Percentiles rank a stretch among this genome's conserved stretches.
Evolutionary conservation across 2,113 vertebrate genomes (phyloP).

Genomic region (Poeciliopsis prolifica): DNA sequence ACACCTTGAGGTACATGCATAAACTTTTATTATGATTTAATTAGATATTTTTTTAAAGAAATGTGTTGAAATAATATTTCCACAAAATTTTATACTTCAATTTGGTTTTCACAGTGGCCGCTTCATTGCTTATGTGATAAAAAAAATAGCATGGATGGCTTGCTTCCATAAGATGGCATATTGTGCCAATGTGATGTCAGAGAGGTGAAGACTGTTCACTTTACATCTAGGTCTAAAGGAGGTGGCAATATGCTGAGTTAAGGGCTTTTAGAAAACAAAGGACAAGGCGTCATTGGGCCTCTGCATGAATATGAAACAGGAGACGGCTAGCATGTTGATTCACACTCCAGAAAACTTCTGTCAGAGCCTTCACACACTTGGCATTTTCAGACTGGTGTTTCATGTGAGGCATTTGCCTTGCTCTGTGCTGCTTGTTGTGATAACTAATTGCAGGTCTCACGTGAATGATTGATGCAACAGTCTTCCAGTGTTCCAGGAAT

Average conservation of each 20-base stretch:
- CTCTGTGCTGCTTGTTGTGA: slow-evolving; percentile 53
- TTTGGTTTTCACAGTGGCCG: not conserved
- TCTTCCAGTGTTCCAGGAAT: slow-evolving; percentile 46
- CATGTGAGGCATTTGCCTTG: slow-evolving; percentile 38
- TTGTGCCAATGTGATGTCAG: slow-evolving; percentile 56
- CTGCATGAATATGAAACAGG: slow-evolving; percentile 75
- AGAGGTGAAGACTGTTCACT: slow-evolving; percentile 68
- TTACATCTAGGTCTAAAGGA: slow-evolving; percentile 62
- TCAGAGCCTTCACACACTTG: slow-evolving; percentile 61
- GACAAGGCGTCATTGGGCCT: slow-evolving; percentile 72
- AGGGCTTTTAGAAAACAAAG: slow-evolving; percentile 68
- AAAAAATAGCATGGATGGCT: not conserved
- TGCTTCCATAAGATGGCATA: slow-evolving; percentile 53
- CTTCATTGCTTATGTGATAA: not conserved
- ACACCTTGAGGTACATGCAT: no score
- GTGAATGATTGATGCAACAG: slow-evolving; percentile 48
- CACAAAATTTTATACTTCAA: not conserved
- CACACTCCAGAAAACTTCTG: slow-evolving; percentile 57
- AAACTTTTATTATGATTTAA: no score
- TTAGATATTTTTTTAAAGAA: no score
- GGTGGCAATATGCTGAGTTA: slow-evolving; percentile 67
- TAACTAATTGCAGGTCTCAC: slow-evolving; percentile 52
- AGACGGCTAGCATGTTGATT: slow-evolving; percentile 47
- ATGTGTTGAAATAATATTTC: no score
- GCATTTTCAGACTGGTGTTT: slow-evolving; percentile 60